Percentiles rank a stretch among this genome's conserved stretches.
Evolutionary conservation across 2,888 invertebrate genomes (phyloP).

Genomic region (Macrophya alboannulata): DNA sequence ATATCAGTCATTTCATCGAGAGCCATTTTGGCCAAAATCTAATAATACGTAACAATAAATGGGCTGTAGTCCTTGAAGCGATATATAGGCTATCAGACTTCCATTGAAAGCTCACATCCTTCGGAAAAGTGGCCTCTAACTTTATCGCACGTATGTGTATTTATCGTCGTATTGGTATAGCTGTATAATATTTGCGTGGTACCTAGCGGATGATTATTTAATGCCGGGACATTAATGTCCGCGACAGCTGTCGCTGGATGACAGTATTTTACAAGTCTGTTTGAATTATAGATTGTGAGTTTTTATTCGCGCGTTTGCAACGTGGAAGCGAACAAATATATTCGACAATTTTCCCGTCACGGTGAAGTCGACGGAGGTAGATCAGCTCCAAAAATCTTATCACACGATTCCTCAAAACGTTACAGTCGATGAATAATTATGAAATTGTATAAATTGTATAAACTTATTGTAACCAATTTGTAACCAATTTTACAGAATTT

Average conservation of each 20-base stretch:
- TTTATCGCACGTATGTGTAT: background rate
- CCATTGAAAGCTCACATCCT: background rate
- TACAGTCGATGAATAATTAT: background rate
- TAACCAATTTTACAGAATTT: background rate
- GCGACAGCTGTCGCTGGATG: background rate
- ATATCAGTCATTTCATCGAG: background rate
- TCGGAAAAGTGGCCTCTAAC: background rate
- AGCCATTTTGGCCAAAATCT: background rate
- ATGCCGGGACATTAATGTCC: background rate
- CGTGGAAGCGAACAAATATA: background rate
- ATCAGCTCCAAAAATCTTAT: too few species aligned
- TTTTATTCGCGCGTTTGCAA: background rate
- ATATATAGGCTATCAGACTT: conserved; percentile 1
- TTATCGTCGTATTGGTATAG: background rate
- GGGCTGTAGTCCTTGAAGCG: background rate
- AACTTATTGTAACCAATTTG: too few species aligned
- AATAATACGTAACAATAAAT: background rate
- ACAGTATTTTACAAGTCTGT: background rate
- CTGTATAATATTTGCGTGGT: background rate
- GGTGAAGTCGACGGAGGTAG: too few species aligned
- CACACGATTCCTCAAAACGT: too few species aligned
- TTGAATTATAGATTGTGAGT: background rate
- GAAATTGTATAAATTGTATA: background rate
- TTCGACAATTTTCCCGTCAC: background rate
- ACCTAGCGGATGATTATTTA: conserved; percentile 7